Evolutionary conservation across 2,888 invertebrate genomes (phyloP), one percentile per base, ranked within the genome.

Genomic region (Elegia similella): DNA sequence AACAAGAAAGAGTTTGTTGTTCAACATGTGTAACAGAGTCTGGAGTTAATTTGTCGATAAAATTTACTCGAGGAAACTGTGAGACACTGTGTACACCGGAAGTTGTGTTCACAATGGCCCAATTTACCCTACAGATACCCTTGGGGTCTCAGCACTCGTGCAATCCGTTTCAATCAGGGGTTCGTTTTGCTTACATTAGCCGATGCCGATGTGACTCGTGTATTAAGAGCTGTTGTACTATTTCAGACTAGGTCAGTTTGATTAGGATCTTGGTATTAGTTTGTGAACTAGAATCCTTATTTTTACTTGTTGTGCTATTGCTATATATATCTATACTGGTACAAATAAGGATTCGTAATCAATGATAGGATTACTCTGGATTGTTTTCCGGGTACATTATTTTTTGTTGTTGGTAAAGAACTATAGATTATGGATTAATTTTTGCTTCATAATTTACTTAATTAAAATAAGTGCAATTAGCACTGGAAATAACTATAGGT

Each of bases 101-200:
- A 46, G 43, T 23, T 43, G 23, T 42, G 16, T 54, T 54, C 15
- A 54, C 53, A 54, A 54, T 54, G 30, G 23, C 43, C 43, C 53
- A 30, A 54, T 54, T 54, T 54, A 54, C 30, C 53, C 53, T 13
- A 5, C 16, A 52, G 38, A 23, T 43, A 46, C 43, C 47, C 38
- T 42, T 47, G 43, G 50, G 42, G 55, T 58, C 50, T 47, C 52
- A 15, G 48, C 52, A 72, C 69, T 70, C 65, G 60, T 66, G 65
- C 73, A 70, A 71, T 73, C 69, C 66, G 57, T 63, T 70, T 67
- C 72, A 76, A 72, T 75, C 73, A 70, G 61, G 6, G 47, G 16
- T 23, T 61, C 53, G 59, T 61, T 64, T 69, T 71, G 69, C 69
- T 72, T 72, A 73, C 69, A 76, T 74, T 74, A 72, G 63, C 59